phyloP scores from a whole-genome alignment of 1,140 invertebrate genomes.

The Macrobrachium nipponense region DNA sequence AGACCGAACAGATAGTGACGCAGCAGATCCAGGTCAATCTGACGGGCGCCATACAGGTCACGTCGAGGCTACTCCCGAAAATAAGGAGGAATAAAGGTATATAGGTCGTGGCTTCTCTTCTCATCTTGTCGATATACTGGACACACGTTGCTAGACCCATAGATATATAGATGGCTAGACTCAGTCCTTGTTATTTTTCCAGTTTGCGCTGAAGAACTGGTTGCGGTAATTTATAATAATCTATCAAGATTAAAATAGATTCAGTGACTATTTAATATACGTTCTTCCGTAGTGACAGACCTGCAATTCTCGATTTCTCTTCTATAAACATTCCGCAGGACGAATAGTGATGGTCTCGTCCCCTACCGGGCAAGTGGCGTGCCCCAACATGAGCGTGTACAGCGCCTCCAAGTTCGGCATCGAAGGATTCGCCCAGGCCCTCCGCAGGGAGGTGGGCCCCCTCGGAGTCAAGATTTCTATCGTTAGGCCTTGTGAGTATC shows the following conservation, averaged over 20 bases:
- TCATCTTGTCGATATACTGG: too few species aligned
- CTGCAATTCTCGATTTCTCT: background rate
- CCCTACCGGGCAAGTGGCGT: constrained; percentile 26
- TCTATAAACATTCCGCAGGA: background rate
- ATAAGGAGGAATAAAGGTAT: constrained; percentile 52
- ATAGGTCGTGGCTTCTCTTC: background rate
- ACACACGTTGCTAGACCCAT: too few species aligned
- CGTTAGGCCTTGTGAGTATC: constrained; percentile 47
- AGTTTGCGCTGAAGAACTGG: too few species aligned
- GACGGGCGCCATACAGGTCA: constrained; percentile 24
- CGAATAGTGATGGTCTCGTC: constrained; percentile 35
- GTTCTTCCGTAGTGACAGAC: too few species aligned
- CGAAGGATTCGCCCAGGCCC: constrained; percentile 39
- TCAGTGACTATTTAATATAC: too few species aligned
- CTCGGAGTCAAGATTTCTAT: constrained; percentile 21
- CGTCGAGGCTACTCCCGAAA: constrained; percentile 23
- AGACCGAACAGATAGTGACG: constrained; percentile 25
- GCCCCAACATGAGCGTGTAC: constrained; percentile 37
- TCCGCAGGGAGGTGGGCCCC: constrained; percentile 27
- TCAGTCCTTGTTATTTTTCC: too few species aligned
- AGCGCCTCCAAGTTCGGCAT: constrained; percentile 38
- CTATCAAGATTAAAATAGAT: too few species aligned
- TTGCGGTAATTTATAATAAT: too few species aligned
- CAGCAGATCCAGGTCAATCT: constrained; percentile 40
- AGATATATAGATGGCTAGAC: too few species aligned